Evolutionary conservation across 2,797 vertebrate species (phyloP), one percentile per base, ranked within the genome.

Genomic region (Leptodactylus fallax): DNA sequence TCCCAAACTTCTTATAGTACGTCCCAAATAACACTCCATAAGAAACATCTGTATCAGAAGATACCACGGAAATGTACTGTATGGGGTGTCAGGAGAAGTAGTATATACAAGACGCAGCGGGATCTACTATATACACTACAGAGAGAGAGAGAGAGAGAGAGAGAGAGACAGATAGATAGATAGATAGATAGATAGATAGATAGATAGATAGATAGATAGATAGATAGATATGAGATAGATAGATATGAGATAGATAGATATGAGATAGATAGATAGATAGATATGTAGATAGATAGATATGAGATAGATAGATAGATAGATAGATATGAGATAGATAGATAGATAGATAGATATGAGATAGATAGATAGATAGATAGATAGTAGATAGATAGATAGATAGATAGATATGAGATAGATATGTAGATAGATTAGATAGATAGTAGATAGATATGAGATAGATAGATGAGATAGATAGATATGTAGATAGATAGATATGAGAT

Each of bases 381-480:
- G n/a, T 61, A 61, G 58, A 61, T 67, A 67, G 63, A 27, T 63
- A 63, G 60, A 63, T 63, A 67, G 65, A 69, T 69, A 69, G 25
- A 16, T 65, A 69, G 69, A 71, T 45, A 72, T n/a, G 3, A 56
- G 55, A 56, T 56, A 56, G 55, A 58, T 58, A 58, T 8, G 21
- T 25, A 65, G 23, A 65, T 23, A 23, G 2, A 25, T 23, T n/a
- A 25, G n/a, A 69, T 27, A 27, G 23, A 69, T 69, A 27, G 11
- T 69, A 69, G 23, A 27, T 69, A 69, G 23, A 27, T 27, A 67
- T n/a, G n/a, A n/a, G 23, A 27, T 67, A 67, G 23, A 67, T 65
- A 67, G 65, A 27, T 27, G n/a, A 67, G 25, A 67, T 25, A 63
- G 61, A 63, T 63, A 67, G 63, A 65, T 65, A 65, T 4, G 3